Evolutionary conservation across 2,113 vertebrate genomes (phyloP).

Genomic region (Myiagra hebetior): DNA sequence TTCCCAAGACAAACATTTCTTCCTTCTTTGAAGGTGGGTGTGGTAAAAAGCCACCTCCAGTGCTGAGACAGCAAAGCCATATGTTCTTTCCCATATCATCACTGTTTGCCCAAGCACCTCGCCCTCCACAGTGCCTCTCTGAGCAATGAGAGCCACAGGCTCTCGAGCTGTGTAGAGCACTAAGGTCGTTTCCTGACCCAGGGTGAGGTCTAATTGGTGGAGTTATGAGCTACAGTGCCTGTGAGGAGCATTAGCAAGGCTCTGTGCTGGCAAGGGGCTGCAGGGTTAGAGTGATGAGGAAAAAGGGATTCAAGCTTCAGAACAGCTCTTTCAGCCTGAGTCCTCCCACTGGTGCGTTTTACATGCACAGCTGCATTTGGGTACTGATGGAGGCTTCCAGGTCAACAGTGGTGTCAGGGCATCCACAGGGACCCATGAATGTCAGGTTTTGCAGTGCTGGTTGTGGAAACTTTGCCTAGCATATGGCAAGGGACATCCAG

Average conservation of each 20-base stretch:
- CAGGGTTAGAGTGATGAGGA: background rate
- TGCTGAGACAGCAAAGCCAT: slow-evolving; percentile 17
- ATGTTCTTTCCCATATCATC: background rate
- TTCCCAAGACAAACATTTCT: slow-evolving; percentile 11
- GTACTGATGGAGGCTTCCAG: background rate
- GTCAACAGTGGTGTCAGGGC: background rate
- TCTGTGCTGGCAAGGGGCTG: background rate
- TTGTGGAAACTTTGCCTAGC: background rate
- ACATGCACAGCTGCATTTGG: background rate
- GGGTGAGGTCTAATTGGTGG: background rate
- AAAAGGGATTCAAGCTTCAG: background rate
- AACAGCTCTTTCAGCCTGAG: background rate
- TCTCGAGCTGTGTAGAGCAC: background rate
- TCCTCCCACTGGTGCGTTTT: background rate
- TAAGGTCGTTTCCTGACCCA: background rate
- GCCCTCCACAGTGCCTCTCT: background rate
- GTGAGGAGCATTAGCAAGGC: background rate
- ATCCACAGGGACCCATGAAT: background rate
- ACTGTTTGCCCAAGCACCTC: background rate
- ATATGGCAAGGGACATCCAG: background rate
- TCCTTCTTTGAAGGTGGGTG: background rate
- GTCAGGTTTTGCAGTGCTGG: background rate
- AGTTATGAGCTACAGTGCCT: background rate
- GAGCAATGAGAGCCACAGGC: background rate
- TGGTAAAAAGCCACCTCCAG: slow-evolving; percentile 6